These are phyloP conservation scores for Yponomeuta plumbellus DNA, from an alignment of 2,888 invertebrate genomes.

Conservation along the genomic window DNA sequence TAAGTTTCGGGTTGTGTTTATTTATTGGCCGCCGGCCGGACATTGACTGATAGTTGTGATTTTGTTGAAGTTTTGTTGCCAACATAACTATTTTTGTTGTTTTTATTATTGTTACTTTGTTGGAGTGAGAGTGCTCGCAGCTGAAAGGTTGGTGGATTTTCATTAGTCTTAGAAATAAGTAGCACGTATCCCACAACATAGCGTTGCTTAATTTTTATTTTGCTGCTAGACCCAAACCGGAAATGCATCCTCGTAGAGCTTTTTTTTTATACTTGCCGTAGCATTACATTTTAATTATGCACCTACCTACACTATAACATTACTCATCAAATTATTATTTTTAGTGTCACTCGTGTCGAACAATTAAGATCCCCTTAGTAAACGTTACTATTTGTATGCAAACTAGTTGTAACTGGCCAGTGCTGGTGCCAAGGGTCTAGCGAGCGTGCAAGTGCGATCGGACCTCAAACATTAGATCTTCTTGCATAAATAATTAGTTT, in stretches of 20 bases:
- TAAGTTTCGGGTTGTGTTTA: slow-evolving; percentile 37
- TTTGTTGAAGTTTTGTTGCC: slow-evolving; percentile 62
- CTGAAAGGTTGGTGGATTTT: slow-evolving; percentile 46
- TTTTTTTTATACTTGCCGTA: not conserved
- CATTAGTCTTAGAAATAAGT: not conserved
- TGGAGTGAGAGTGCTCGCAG: slow-evolving; percentile 30
- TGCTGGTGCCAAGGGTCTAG: slow-evolving; percentile 43
- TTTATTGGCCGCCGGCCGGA: slow-evolving; percentile 42
- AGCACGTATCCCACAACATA: not conserved
- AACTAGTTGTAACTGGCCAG: slow-evolving; percentile 14
- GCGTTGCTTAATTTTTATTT: not conserved
- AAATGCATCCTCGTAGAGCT: not conserved
- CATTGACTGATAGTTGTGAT: slow-evolving; percentile 54
- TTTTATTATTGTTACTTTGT: slow-evolving; percentile 42
- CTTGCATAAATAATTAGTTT: slow-evolving; percentile 64
- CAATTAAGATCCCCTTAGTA: slow-evolving; percentile 45
- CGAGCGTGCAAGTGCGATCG: slow-evolving; percentile 42
- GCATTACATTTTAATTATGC: not conserved
- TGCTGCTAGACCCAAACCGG: not conserved
- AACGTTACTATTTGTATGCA: slow-evolving; percentile 51
- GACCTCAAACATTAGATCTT: slow-evolving; percentile 53
- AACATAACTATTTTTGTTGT: slow-evolving; percentile 46
- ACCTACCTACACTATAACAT: not conserved
- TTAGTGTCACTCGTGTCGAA: slow-evolving; percentile 22
- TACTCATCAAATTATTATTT: slow-evolving; percentile 10